Base-by-base conservation (phyloP, 2,113 vertebrate genomes). In the Albula goreensis region DNA sequence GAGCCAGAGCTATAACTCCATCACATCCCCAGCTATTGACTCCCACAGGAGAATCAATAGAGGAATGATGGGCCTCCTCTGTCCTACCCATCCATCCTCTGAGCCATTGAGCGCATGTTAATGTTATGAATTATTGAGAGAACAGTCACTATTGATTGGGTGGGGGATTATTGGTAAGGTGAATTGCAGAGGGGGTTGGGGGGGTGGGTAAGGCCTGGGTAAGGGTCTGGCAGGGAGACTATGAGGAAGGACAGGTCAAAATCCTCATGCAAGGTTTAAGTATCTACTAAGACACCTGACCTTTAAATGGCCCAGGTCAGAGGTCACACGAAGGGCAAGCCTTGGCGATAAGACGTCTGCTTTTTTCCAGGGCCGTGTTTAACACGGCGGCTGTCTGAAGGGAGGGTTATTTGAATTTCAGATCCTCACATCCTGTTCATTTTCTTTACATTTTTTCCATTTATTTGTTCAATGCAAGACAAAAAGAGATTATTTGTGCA, bases 111-210 rank as follows among this genome's bases (percentile, higher is more conserved):
- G 94, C 93, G 93, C 95, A 96, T 95, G 95, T 95, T 96, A 96
- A 96, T 96, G 94, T 95, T 96, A 95, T 96, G 95, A 96, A 96
- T 96, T 96, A 96, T 96, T 94, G 95, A 95, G 94, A 95, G 94
- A 95, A 94, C 94, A 94, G 94, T 95, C 95, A 94, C 94, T 96
- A 96, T 96, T 95, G 95, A 96, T 95, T 93, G 93, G 92, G 86
- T 84, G 89, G 87, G 85, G 92, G 94, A 96, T 95, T 95, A 95
- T 94, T 93, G 94, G 93, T 93, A 92, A 92, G 92, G 89, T 88
- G 87, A 87, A 88, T 89, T 85, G 91, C 52, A 80, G 89, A 81
- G 89, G 85, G 70, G 50, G 31, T 41, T 41, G 31, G 31, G 31
- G 31, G 31, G 31, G 31, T 41, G 31, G 31, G 31, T 41, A 41